phyloP scores from a whole-genome alignment of 2,797 vertebrate species.

The Spinus pinus region DNA sequence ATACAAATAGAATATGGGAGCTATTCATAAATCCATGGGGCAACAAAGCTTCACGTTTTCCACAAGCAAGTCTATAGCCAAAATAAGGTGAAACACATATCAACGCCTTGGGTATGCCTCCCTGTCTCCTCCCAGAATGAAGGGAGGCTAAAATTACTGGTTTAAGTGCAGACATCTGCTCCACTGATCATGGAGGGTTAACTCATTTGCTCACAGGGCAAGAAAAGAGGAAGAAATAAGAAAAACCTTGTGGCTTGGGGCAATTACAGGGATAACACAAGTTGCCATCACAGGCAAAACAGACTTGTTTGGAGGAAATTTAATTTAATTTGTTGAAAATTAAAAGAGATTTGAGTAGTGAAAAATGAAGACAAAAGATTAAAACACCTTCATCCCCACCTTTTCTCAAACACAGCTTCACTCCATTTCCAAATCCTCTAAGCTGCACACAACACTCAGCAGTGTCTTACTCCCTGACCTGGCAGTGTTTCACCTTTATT shows the following conservation, averaged over 20 bases:
- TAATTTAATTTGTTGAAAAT: neutral
- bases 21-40: fast-evolving
- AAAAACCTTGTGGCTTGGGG: neutral
- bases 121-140: neutral
- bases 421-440: neutral
- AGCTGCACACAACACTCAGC: neutral
- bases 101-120: neutral
- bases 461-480: neutral
- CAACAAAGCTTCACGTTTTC: neutral
- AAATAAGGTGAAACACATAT: neutral
- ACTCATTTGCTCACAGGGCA: neutral
- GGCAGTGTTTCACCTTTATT: neutral
- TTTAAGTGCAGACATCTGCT: neutral
- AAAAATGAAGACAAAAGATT: neutral
- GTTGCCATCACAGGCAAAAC: neutral
- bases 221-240: neutral
- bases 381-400: fast-evolving
- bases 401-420: neutral
- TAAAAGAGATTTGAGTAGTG: neutral
- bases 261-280: neutral
- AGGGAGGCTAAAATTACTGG: neutral
- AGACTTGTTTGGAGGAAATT: neutral
- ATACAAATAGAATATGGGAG: neutral
- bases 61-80: neutral
- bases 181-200: neutral